Evolutionary conservation across 1,140 invertebrate species (phyloP), one percentile per base, ranked within the genome.

Genomic region (Drosophila bocki): DNA sequence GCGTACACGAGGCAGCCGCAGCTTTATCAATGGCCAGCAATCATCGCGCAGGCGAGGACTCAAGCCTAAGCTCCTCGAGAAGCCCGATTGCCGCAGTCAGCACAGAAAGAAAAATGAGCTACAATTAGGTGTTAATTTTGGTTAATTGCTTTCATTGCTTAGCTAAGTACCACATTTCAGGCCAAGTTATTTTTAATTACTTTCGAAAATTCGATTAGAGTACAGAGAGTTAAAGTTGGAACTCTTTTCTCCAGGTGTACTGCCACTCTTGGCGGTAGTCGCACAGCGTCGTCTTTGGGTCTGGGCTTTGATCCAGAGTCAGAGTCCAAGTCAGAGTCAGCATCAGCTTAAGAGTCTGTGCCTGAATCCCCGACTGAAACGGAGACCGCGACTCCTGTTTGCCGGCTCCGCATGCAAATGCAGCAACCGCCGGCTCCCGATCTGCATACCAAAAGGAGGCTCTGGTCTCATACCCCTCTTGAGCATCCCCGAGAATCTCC

Each of bases 11-110:
- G 82, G 85, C 85, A 90, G 84, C 78, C 69, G 70, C 62, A 29
- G 65, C 79, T 90, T 85, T 90, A 90, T 90, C 85, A 90, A 90
- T 90, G 81, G 85, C 69, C 81, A 82, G 70, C 85, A 81, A 90
- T 90, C 85, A 90, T 90, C 75, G 81, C 83, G 63, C 42, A 48
- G 71, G 57, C 48, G 29, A 44, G 71, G 72, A 56, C 72, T 54
- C 54, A 69, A 39, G 47, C 51, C 51, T 19, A n/a, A 48, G 50
- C 59, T 84, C 82, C 50, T 65, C 58, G 42, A 56, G 51, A 62
- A 42, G 41, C 64, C 44, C 57, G 29, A 37, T 35, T 17, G 12
- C 26, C 61, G 15, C 32, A 32, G 41, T 7, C 3, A 12, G 39
- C 67, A 69, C 47, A 44, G 39, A 3, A 6, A 19, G 19, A 45